These are phyloP conservation scores for Embidobia sp. DNA, from an alignment of 2,888 invertebrate genomes.

Conservation along the genomic window DNA sequence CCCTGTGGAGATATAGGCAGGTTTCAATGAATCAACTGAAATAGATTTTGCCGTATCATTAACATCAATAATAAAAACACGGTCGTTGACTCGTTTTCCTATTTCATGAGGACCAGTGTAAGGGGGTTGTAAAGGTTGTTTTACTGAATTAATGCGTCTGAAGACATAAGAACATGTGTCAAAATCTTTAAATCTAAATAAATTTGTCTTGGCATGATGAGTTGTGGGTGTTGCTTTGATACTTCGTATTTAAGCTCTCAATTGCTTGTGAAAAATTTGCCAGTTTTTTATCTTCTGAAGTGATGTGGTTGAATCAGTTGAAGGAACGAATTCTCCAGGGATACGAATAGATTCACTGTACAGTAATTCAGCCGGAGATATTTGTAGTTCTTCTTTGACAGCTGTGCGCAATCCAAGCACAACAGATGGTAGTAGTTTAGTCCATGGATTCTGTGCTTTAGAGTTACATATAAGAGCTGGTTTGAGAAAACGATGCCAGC, in stretches of 20 bases:
- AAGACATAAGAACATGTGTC: too few relatives aligned
- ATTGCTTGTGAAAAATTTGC: too few relatives aligned
- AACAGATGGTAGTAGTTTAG: constrained; percentile 57
- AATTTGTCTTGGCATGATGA: too few relatives aligned
- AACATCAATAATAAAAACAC: neutral
- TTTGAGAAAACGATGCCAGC: constrained; percentile 71
- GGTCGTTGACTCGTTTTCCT: neutral
- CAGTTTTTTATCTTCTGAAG: too few relatives aligned
- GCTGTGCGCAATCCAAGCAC: constrained; percentile 56
- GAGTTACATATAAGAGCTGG: constrained; percentile 64
- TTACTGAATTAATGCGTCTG: too few relatives aligned
- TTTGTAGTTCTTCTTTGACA: constrained; percentile 49
- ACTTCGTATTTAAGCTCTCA: too few relatives aligned
- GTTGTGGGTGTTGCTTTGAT: too few relatives aligned
- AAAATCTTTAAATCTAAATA: too few relatives aligned
- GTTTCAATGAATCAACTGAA: neutral
- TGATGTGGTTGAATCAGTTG: constrained; percentile 4
- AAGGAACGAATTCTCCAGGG: constrained; percentile 62
- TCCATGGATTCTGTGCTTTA: constrained; percentile 50
- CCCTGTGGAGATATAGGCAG: neutral
- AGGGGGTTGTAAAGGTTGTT: too few relatives aligned
- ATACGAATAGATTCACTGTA: constrained; percentile 63
- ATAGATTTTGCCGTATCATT: neutral
- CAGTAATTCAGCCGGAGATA: constrained; percentile 63
- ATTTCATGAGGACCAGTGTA: neutral